Evolutionary conservation across 2,797 vertebrate genomes (phyloP).

Genomic region (Pantherophis alleghaniensis): DNA sequence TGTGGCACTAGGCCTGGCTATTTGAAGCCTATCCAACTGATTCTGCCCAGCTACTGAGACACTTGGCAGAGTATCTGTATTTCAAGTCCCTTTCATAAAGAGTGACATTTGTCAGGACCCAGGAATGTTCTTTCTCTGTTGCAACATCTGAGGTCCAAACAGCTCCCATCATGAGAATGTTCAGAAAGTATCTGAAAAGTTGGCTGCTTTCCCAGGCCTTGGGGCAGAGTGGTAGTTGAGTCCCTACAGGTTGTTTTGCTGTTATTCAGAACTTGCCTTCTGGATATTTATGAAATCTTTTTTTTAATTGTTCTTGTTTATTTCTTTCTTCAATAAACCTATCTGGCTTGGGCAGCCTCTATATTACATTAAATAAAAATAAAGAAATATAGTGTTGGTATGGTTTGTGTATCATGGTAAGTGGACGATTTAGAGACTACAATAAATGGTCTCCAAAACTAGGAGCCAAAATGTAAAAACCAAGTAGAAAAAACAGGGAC

Average conservation of each 20-base stretch:
- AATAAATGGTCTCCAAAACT: neutral
- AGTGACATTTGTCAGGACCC: neutral
- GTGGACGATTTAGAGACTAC: neutral
- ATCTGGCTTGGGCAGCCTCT: neutral
- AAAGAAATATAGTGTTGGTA: neutral
- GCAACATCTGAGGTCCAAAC: neutral
- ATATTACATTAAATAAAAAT: neutral
- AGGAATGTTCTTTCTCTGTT: neutral
- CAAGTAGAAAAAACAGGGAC: neutral
- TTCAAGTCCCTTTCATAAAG: neutral
- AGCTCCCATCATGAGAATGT: neutral
- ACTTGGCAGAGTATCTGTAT: neutral
- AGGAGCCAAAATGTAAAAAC: neutral
- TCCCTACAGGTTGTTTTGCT: neutral
- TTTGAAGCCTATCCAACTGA: neutral
- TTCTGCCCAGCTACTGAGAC: neutral
- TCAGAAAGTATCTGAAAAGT: neutral
- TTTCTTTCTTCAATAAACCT: neutral
- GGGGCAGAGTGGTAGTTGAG: neutral
- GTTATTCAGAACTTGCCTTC: neutral
- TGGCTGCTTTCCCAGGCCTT: neutral
- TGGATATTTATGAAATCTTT: neutral
- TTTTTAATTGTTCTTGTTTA: neutral
- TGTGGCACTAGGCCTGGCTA: neutral
- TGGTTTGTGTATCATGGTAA: neutral